Base-by-base conservation (phyloP, 2,797 vertebrate species). In the Dermochelys coriacea region DNA sequence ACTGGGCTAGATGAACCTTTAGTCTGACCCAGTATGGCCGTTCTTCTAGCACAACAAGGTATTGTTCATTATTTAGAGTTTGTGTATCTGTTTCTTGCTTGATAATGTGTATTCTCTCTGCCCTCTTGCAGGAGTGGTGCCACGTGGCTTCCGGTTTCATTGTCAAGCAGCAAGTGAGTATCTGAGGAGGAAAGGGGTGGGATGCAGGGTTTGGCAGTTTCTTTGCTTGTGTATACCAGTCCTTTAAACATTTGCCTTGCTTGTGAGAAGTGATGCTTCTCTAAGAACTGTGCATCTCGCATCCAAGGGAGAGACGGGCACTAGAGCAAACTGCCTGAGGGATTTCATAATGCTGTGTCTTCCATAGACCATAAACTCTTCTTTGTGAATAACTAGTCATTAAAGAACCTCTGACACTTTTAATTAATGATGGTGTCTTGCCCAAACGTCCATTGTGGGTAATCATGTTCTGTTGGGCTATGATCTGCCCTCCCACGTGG, bases 141-240 rank as follows among this genome's bases (percentile, higher is more conserved):
- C 98, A 4, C 95, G 96, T 94, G 98, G 98, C 31, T 98, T 98
- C 97, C 97, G 98, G 47, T 98, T 98, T 94, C 98, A 98, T 90
- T 98, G 98, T 93, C 98, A 98, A 96, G 89, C 97, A 95, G 98
- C 98, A 93, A 97, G 98, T 98, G 96, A 97, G 98, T 98, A 91
- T 91, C 61, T 81, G 0, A 50, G 74, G 52, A 91, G 49, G 50
- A 78, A 61, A 61, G 61, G 19, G 31, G 6, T 81, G 47, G 25
- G 49, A 12, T 93, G 45, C 71, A 80, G n/a, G 47, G 50, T 2
- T 68, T 64, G 68, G 19, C 12, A 2, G 50, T 52, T 84, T 37
- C 29, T 74, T 37, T 87, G 27, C 21, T 82, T 7, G 37, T 49
- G 85, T 86, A 19, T 47, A 51, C 92, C 41, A 47, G 37, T 7